Base-by-base conservation (phyloP, 2,797 vertebrate genomes). In the Aulostomus chinensis region DNA sequence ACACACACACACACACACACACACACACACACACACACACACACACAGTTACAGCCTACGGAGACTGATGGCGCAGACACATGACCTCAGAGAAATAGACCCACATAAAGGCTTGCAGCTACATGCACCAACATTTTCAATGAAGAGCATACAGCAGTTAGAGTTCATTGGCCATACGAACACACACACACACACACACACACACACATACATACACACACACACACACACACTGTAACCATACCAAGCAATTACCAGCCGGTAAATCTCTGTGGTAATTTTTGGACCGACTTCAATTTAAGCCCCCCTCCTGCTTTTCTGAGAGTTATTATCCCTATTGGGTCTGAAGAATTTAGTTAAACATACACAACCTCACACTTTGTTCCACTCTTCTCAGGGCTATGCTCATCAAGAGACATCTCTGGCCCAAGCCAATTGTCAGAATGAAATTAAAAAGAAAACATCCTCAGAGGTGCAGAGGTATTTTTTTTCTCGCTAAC, bases 201-300 rank as follows among this genome's bases (percentile, higher is more conserved):
- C 22, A 24, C 22, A 24, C 22, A 24, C 22, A 24, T 8, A 24
- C 40, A 42, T 7, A 33, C 9, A 39, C 39, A 55, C 47, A 28
- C 39, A 40, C 48, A 37, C 24, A 58, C 0, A 38, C 14, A 18
- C 7, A 11, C 7, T 0, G 4, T 16, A 41, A 33, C 18, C 43
- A 45, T 28, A 47, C 31, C 5, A 36, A 64, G 40, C 64, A 80
- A 76, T 80, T 75, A 81, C 68, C 56, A 63, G 48, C 48, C 20
- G 41, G 31, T 6, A 43, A 53, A 48, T 64, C 51, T 64, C 61
- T 25, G 22, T n/a, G 26, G 68, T 62, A 31, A 71, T 80, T 77
- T 26, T 73, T 68, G 41, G 43, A 58, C 15, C 5, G 5, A 51
- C 4, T 24, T 4, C 8, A 4, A 8, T 24, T 24, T 24, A n/a